Percentiles rank a stretch among this genome's conserved stretches.
These are phyloP conservation scores for Drosophila carrolli DNA, from an alignment of 1,140 invertebrate species.

Conservation along the genomic window DNA sequence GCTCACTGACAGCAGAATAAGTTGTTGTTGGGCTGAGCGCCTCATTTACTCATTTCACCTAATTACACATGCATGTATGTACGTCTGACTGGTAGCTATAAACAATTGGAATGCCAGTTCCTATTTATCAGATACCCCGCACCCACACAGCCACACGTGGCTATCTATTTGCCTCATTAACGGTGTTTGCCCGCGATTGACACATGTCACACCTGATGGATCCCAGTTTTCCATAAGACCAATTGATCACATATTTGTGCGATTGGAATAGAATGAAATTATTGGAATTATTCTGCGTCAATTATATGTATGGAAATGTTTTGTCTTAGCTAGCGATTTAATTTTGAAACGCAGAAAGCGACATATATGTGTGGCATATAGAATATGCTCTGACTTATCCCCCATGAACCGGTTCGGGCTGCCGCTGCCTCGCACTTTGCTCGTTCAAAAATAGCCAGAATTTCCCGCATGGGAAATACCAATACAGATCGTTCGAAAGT, in stretches of 20 bases:
- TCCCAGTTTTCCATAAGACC: not conserved
- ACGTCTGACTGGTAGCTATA: constrained; percentile 18
- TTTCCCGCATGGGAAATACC: constrained; percentile 34
- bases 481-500: constrained; percentile 21
- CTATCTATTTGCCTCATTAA: constrained; percentile 46
- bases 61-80: constrained; percentile 64
- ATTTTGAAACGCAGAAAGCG: constrained; percentile 30
- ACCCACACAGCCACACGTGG: constrained; percentile 20
- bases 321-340: constrained; percentile 27
- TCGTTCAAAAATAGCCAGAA: constrained; percentile 54
- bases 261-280: not conserved
- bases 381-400: constrained; percentile 31
- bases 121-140: constrained; percentile 41
- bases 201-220: constrained; percentile 37
- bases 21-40: constrained; percentile 27
- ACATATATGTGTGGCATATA: constrained; percentile 32
- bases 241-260: constrained; percentile 26
- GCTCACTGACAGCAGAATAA: constrained; percentile 10
- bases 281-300: constrained; percentile 19
- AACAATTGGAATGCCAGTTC: constrained; percentile 38
- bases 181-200: constrained; percentile 22
- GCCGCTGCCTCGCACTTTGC: constrained; percentile 31
- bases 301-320: constrained; percentile 15
- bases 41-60: constrained; percentile 59
- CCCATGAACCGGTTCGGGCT: constrained; percentile 59